These are phyloP conservation scores for Galerucella calmariensis DNA, from an alignment of 2,888 invertebrate genomes.

Conservation along the genomic window DNA sequence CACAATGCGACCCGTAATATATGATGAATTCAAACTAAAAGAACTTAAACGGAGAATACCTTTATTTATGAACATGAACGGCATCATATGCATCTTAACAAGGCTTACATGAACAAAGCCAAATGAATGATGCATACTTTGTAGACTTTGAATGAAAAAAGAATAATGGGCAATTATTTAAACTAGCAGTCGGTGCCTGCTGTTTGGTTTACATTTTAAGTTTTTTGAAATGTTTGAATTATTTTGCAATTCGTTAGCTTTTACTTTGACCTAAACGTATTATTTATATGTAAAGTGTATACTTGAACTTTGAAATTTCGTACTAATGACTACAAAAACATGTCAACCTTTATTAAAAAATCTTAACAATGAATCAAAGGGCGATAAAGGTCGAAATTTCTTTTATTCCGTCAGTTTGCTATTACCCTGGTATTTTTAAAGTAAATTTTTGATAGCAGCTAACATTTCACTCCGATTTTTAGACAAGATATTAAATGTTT, in stretches of 20 bases:
- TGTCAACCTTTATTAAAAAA: background rate
- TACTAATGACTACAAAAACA: background rate
- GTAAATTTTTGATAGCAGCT: no score
- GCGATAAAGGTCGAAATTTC: background rate
- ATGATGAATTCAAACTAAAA: slow-evolving; percentile 17
- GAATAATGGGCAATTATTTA: slow-evolving; percentile 22
- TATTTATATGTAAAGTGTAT: background rate
- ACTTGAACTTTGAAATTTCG: background rate
- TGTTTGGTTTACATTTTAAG: slow-evolving; percentile 19
- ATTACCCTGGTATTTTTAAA: no score
- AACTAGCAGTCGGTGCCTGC: slow-evolving; percentile 17
- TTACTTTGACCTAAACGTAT: slow-evolving; percentile 12
- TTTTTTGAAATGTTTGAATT: slow-evolving; percentile 17
- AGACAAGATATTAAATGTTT: no score
- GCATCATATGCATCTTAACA: slow-evolving; percentile 20
- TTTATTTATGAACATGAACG: slow-evolving; percentile 22
- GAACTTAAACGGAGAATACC: slow-evolving; percentile 16
- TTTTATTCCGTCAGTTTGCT: background rate
- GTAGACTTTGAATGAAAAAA: slow-evolving; percentile 21
- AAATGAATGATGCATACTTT: slow-evolving; percentile 22
- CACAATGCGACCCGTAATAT: slow-evolving; percentile 9
- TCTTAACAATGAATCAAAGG: background rate
- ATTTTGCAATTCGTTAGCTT: slow-evolving; percentile 19
- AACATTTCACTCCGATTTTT: no score
- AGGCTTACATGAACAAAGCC: slow-evolving; percentile 15